phyloP scores from a whole-genome alignment of 1,140 invertebrate genomes.

The Lepidurus arcticus region DNA sequence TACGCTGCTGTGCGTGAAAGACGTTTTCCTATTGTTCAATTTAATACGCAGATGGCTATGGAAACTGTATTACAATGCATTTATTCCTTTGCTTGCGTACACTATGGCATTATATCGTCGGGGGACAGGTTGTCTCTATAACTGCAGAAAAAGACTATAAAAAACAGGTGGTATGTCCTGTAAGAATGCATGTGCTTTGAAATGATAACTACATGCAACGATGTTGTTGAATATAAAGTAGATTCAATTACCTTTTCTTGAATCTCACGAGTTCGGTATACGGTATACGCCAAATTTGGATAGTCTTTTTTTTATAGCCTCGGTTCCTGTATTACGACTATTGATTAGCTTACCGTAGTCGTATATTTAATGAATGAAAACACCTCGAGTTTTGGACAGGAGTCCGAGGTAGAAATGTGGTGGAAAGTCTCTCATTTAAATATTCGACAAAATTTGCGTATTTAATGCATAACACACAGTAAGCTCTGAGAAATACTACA shows the following conservation, averaged over 20 bases:
- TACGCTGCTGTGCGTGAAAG: slow-evolving; percentile 11
- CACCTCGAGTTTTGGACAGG: background rate
- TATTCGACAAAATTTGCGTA: background rate
- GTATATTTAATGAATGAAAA: background rate
- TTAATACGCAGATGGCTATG: slow-evolving; percentile 19
- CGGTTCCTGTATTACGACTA: background rate
- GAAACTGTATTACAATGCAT: slow-evolving; percentile 16
- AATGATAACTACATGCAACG: background rate
- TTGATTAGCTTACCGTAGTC: background rate
- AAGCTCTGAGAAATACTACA: background rate
- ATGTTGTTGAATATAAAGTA: background rate
- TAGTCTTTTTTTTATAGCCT: background rate
- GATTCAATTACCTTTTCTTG: background rate
- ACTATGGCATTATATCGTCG: slow-evolving; percentile 8
- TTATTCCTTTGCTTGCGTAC: slow-evolving; percentile 18
- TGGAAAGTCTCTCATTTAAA: too few relatives aligned
- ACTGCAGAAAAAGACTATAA: slow-evolving; percentile 2
- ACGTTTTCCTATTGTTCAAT: slow-evolving; percentile 1
- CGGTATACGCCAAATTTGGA: background rate
- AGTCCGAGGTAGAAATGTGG: too few relatives aligned
- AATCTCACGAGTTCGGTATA: background rate
- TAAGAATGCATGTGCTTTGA: slow-evolving; percentile 7
- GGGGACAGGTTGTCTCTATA: background rate
- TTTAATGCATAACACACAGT: background rate
- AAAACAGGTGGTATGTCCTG: slow-evolving; percentile 1